Percentiles rank a stretch among this genome's conserved stretches.
These are phyloP conservation scores for Phalacrocorax aristotelis DNA, from an alignment of 2,113 vertebrate genomes.

Conservation along the genomic window DNA sequence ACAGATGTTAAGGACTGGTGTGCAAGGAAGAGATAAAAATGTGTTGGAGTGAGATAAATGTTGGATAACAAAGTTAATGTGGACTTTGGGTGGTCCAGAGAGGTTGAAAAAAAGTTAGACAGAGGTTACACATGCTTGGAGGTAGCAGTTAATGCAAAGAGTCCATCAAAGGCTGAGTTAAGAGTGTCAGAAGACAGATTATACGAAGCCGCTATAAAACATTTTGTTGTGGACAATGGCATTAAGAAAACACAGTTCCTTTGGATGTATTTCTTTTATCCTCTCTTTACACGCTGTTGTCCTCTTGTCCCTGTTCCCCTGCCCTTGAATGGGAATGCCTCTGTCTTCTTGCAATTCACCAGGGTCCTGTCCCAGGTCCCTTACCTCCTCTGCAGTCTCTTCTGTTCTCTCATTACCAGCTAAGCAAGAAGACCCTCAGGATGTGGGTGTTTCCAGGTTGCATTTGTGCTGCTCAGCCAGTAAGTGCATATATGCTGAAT, in stretches of 20 bases:
- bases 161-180: not conserved
- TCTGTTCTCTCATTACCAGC: not conserved
- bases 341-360: not conserved
- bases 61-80: not conserved
- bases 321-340: not conserved
- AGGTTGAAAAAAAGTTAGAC: not conserved
- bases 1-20: not conserved
- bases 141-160: not conserved
- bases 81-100: not conserved
- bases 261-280: not conserved
- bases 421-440: not conserved
- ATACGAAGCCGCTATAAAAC: not conserved
- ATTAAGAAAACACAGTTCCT: not conserved
- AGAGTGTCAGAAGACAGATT: not conserved
- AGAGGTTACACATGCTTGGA: not conserved
- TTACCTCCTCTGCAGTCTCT: not conserved
- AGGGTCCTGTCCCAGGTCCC: accelerated
- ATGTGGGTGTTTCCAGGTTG: not conserved
- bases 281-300: not conserved
- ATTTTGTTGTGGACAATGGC: not conserved
- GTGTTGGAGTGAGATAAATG: not conserved
- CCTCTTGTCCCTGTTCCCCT: not conserved
- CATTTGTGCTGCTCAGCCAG: not conserved
- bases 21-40: not conserved
- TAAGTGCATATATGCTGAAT: not conserved